Conservation (phyloP, 1,140 invertebrate species). For the Meloidogyne chitwoodi region DNA sequence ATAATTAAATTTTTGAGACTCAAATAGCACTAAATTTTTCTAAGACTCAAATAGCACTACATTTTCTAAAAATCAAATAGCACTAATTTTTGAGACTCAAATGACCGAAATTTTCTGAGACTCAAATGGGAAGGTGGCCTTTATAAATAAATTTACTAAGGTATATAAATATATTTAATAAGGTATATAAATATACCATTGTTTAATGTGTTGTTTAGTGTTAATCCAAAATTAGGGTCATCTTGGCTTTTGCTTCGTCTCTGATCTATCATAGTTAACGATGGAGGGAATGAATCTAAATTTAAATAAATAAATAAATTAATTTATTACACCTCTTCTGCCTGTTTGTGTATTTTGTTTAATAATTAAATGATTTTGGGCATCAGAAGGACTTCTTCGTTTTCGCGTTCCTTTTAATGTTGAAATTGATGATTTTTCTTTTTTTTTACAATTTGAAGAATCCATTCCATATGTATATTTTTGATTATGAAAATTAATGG, state of each 20-base stretch:
- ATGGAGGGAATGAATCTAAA: background rate
- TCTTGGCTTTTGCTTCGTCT: background rate
- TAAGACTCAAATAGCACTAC: slow-evolving; percentile 7
- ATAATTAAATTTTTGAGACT: background rate
- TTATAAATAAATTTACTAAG: too few relatives aligned
- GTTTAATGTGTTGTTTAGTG: background rate
- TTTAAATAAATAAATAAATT: background rate
- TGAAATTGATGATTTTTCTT: slow-evolving; percentile 6
- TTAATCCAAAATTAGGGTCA: background rate
- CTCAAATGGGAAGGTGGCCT: too few relatives aligned
- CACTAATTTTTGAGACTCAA: too few relatives aligned
- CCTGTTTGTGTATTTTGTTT: background rate
- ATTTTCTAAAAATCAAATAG: too few relatives aligned
- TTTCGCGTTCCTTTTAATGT: background rate
- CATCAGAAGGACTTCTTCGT: background rate
- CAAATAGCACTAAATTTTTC: background rate
- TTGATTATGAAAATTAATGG: slow-evolving; percentile 4
- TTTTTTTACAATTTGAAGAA: background rate
- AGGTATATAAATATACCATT: too few relatives aligned
- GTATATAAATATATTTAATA: too few relatives aligned
- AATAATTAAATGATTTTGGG: background rate
- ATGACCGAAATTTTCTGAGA: too few relatives aligned
- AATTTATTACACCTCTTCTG: background rate
- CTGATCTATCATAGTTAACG: background rate
- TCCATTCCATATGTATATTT: background rate